phyloP scores from a whole-genome alignment of 2,113 vertebrate genomes.

The Ovis aries region DNA sequence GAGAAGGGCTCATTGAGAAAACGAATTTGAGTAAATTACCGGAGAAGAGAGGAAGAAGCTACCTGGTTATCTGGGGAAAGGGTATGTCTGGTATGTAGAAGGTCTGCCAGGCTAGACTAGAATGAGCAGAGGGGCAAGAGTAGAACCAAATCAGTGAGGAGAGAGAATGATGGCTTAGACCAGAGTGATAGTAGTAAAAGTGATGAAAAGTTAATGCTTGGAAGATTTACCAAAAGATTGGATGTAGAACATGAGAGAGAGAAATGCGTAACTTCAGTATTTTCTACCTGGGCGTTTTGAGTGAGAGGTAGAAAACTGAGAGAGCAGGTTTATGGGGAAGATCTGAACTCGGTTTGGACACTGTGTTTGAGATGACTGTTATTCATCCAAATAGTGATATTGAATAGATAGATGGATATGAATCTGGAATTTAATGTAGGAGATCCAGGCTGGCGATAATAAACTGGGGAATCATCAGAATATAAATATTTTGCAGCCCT shows the following conservation, averaged over 20 bases:
- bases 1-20: neutral
- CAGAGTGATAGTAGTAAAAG: neutral
- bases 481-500: neutral
- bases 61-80: neutral
- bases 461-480: neutral
- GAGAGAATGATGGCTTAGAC: neutral
- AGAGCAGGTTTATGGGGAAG: neutral
- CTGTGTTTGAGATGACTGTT: neutral
- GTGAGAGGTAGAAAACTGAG: neutral
- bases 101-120: neutral
- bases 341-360: neutral
- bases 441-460: neutral
- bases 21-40: neutral
- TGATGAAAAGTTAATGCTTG: constrained; percentile 1
- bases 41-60: neutral
- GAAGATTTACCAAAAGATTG: neutral
- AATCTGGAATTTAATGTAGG: neutral
- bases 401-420: neutral
- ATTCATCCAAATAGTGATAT: neutral
- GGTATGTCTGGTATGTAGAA: neutral
- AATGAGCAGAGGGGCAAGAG: neutral
- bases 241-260: neutral
- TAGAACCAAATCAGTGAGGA: neutral
- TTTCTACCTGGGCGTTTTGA: neutral
- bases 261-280: neutral